Evolutionary conservation across 2,113 vertebrate genomes (phyloP).

Genomic region (Tor tambroides): DNA sequence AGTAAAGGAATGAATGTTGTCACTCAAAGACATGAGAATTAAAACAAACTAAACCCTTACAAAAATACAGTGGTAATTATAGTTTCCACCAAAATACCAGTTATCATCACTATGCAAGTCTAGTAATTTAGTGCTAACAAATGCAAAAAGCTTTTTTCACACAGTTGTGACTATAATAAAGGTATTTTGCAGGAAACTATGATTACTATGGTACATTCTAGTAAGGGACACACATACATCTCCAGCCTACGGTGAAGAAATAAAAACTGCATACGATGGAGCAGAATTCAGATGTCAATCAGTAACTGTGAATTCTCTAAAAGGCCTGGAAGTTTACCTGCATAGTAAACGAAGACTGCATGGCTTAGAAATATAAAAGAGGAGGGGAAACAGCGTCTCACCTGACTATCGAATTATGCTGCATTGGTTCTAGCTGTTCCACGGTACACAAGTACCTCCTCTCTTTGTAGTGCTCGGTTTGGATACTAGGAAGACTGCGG

Average conservation of each 20-base stretch:
- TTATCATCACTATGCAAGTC: neutral
- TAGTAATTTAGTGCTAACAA: neutral
- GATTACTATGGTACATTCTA: neutral
- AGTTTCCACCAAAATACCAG: neutral
- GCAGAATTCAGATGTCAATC: neutral
- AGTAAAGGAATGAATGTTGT: neutral
- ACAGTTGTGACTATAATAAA: neutral
- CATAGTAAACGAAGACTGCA: slow-evolving; percentile 55
- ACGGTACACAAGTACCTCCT: neutral
- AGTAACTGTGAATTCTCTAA: slow-evolving; percentile 6
- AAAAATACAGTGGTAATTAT: neutral
- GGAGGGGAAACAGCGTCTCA: neutral
- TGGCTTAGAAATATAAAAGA: slow-evolving; percentile 39
- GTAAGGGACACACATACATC: neutral
- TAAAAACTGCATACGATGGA: slow-evolving; percentile 34
- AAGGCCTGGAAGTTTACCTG: slow-evolving; percentile 46
- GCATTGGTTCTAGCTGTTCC: neutral
- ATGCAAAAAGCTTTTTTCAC: neutral
- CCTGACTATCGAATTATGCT: neutral
- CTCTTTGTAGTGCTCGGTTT: slow-evolving; percentile 34
- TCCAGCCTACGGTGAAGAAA: neutral
- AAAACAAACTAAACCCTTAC: neutral
- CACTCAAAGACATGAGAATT: neutral
- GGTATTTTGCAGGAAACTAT: neutral
- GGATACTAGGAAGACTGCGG: slow-evolving; percentile 51